These are phyloP conservation scores for Montipora cactus DNA, from an alignment of 64 coral and sea anemone genomes.

Conservation along the genomic window DNA sequence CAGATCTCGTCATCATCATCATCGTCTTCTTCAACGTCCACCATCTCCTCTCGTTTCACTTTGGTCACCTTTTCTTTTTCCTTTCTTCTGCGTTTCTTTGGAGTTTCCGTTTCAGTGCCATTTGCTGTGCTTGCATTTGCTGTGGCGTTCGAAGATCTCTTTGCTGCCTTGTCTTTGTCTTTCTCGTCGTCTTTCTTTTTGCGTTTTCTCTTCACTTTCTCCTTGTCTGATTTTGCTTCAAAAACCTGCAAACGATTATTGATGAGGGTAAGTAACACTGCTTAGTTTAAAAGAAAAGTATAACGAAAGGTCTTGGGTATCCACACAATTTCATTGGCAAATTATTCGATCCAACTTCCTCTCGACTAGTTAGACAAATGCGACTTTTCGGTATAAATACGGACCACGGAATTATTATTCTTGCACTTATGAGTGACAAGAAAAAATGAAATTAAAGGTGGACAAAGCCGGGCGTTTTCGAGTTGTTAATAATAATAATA, in stretches of 20 bases:
- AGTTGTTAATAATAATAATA: no score
- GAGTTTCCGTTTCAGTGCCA: background rate
- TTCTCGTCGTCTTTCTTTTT: constrained; percentile 89
- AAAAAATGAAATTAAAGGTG: no score
- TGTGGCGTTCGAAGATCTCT: constrained; percentile 17
- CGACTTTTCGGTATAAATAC: no score
- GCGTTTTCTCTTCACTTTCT: constrained; percentile 82
- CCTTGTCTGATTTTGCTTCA: constrained; percentile 64
- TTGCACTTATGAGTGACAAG: no score
- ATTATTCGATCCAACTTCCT: background rate
- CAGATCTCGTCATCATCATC: constrained; percentile 89
- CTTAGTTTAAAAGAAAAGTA: background rate
- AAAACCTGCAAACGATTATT: constrained; percentile 52
- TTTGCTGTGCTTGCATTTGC: background rate
- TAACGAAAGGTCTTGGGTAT: background rate
- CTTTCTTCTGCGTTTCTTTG: constrained; percentile 69
- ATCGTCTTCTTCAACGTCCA: constrained; percentile 84
- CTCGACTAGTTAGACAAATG: no score
- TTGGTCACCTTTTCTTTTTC: constrained; percentile 50
- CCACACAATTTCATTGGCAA: background rate
- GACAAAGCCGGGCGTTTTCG: no score
- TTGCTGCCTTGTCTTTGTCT: constrained; percentile 28
- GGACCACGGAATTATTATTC: no score
- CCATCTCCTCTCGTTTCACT: constrained; percentile 69
- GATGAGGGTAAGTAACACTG: background rate